Evolutionary conservation across 2,888 invertebrate genomes (phyloP), one percentile per base, ranked within the genome.

Genomic region (Diarsia dahlii): DNA sequence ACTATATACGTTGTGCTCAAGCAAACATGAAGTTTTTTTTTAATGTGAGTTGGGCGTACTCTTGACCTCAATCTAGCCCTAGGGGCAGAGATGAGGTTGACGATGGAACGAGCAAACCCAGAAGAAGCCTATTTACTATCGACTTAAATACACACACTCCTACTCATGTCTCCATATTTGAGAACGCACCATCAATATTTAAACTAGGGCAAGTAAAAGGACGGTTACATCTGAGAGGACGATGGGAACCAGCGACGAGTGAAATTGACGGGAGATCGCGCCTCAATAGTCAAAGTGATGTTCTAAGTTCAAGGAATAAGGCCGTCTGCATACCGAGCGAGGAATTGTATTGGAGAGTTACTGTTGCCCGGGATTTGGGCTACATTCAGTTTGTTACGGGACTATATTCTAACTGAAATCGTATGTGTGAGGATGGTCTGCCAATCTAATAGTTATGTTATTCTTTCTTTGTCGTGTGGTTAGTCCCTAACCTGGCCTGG

Each of bases 221-320:
- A 68, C 81, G 52, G 52, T 48, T 28, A 77, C 58, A 75, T 72
- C 71, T 2, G 39, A 71, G 39, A 18, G 65, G 34, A 56, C 10
- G 68, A 81, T 75, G 52, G 50, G 52, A 85, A 15, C 13, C 78
- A 75, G 73, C 62, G 81, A 76, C 48, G 81, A 71, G 78, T 85
- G 60, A 85, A 83, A 85, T 83, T 77, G 84, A 80, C 71, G 80
- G 52, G 62, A 71, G 73, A 62, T 2, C 39, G n/a, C 80, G 74
- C 69, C 71, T 56, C 69, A 71, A 56, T 63, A 69, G 71, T 82
- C 84, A 80, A 80, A 84, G 71, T 66, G 62, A 71, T 71, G 80
- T 68, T 67, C 67, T 80, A 65, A 68, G 58, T 77, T 46, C 45
- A 12, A 5, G 6, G 23, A 48, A 79, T 79, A 76, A 73, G 62